Evolutionary conservation across 2,113 vertebrate genomes (phyloP), one percentile per base, ranked within the genome.

Genomic region (Salminus brasiliensis): DNA sequence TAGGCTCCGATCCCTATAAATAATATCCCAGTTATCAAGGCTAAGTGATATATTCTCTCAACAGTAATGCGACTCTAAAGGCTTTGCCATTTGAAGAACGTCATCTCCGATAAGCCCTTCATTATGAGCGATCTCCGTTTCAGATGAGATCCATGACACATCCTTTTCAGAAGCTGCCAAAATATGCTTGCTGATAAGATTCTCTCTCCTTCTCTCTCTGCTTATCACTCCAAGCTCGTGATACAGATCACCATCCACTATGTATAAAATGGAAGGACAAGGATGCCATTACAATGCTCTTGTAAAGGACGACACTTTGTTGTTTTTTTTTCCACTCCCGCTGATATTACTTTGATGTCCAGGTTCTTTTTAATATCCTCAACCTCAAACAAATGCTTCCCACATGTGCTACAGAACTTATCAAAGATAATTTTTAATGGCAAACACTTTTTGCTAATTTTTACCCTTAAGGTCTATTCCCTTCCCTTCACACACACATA

Each of bases 101-200:
- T 57, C 74, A 45, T 76, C 76, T 73, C 72, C 72, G 74, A 74
- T 67, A 66, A 68, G 75, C 7, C 72, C 69, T 87, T 84, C 36
- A 27, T 79, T 81, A 66, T 25, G 55, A 76, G 73, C 76, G 2
- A 84, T 82, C 72, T 85, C 84, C 73, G 78, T 83, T 85, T 78
- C 84, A 84, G 83, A 87, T 88, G 81, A 90, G 86, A 88, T 88
- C 90, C 86, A 88, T 84, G 84, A 85, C 86, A 87, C 84, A 87
- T 86, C 78, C 69, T 66, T 62, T 60, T 80, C 80, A 84, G 82
- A 89, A 85, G 83, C 72, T 81, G 65, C 60, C 85, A 83, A 85
- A 88, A 85, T 87, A 86, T 84, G 76, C 77, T 57, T 30, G 69
- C 80, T 89, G 86, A 90, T 87, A 80, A 66, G 75, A 82, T 82